Evolutionary conservation across 2,113 vertebrate genomes (phyloP), one percentile per base, ranked within the genome.

Genomic region (Aphelocoma coerulescens): DNA sequence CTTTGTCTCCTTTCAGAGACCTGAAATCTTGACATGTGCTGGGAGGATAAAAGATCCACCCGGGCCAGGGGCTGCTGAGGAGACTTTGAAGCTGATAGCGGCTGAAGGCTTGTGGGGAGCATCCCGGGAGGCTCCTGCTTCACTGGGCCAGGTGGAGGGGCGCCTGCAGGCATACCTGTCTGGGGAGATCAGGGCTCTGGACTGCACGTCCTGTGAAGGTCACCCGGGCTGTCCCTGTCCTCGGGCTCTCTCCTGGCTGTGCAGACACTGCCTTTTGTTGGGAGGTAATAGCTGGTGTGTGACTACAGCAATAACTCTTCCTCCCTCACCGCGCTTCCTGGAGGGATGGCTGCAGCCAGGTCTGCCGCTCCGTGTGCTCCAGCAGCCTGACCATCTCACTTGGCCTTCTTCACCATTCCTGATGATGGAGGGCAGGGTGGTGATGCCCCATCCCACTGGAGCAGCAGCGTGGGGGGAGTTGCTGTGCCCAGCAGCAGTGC

Each of bases 41-140:
- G 85, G 41, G 66, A 81, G 85, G 81, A 5, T 3, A 20, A 55
- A 83, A 10, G 20, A 2, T 33, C 51, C 80, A 32, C 35, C 3
- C 32, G 0, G 74, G 57, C 88, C 69, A 9, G 94, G 80, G 84
- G 91, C 89, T 79, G 69, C 39, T 0, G 10, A n/a, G 83, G 57
- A 80, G 77, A 28, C 51, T 85, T 96, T 97, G 95, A 96, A 87
- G 84, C 79, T 95, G 95, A 96, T 95, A 4, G 10, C 0, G 6
- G 79, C 85, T 93, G 96, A 96, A 97, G 80, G 92, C 68, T 96
- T 7, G 59, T 19, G 88, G 89, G 93, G 90, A 92, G 85, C 90
- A 51, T 44, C 93, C 91, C 2, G 3, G 63, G 79, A 80, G 77
- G 85, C 39, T 61, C 32, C 71, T 0, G 19, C 85, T 46, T 90